A percentile compares a stretch with the other conserved stretches of the same genome.
Evolutionary conservation across 2,888 invertebrate species (phyloP).

Genomic region (Ceramica pisi): DNA sequence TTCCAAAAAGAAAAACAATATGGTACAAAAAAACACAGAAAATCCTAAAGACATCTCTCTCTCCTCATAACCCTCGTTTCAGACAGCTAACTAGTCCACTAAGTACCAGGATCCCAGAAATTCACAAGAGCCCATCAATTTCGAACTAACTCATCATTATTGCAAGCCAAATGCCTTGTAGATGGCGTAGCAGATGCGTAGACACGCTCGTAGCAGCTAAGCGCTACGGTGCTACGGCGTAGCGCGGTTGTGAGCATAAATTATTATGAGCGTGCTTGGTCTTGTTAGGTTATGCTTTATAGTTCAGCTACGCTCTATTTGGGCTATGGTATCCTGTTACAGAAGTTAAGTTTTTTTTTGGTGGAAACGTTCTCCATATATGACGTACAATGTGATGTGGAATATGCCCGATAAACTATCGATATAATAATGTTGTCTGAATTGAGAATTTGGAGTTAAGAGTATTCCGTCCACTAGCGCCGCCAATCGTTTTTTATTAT

Average conservation of each 20-base stretch:
- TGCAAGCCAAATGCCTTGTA: constrained; percentile 58
- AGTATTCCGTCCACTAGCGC: too few species aligned
- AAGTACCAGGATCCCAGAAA: constrained; percentile 42
- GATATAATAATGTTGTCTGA: too few species aligned
- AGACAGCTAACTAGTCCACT: background rate
- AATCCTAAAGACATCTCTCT: background rate
- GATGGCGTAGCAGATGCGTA: constrained; percentile 67
- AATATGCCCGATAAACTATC: too few species aligned
- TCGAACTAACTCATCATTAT: constrained; percentile 42
- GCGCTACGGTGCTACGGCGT: constrained; percentile 60
- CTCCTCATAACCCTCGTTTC: background rate
- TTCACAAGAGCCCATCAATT: constrained; percentile 46
- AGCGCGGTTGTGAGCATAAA: constrained; percentile 47
- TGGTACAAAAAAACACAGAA: background rate
- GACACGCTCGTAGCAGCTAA: constrained; percentile 60
- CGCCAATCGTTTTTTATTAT: too few species aligned
- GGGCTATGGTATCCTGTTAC: background rate
- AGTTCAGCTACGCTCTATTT: background rate
- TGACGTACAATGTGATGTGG: too few species aligned
- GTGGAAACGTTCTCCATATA: too few species aligned
- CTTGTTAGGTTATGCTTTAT: constrained; percentile 16
- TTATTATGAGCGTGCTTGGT: constrained; percentile 32
- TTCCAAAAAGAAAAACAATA: background rate
- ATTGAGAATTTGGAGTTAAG: too few species aligned
- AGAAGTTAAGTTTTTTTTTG: background rate